Evolutionary conservation across 2,113 vertebrate genomes (phyloP).

Genomic region (Chionodraco myersi): DNA sequence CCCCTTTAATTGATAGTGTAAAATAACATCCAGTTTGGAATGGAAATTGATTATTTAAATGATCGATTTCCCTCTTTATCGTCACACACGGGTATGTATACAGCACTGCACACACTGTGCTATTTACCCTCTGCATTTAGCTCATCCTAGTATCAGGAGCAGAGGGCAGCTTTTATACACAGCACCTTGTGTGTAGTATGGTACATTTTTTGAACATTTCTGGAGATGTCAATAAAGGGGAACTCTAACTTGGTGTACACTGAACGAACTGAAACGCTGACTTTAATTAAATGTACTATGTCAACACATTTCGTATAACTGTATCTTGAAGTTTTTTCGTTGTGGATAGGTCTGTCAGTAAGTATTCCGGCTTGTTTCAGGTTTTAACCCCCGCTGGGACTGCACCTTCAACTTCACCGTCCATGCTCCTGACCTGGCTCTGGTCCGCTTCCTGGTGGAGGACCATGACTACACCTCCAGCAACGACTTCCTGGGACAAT

Average conservation of each 20-base stretch:
- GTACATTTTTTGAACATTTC: neutral
- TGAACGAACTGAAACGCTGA: too few species aligned
- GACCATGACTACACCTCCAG: conserved; percentile 91
- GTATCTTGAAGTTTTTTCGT: too few species aligned
- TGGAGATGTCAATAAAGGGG: neutral
- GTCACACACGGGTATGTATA: too few species aligned
- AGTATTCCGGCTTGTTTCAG: conserved; percentile 68
- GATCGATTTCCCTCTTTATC: too few species aligned
- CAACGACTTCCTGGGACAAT: conserved; percentile 96
- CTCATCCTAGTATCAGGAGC: too few species aligned
- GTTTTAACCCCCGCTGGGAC: conserved; percentile 94
- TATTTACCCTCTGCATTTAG: too few species aligned
- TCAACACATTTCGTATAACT: too few species aligned
- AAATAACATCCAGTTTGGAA: neutral
- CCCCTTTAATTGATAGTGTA: neutral
- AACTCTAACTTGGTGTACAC: too few species aligned
- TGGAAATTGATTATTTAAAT: neutral
- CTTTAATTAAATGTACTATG: too few species aligned
- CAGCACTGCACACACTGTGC: too few species aligned
- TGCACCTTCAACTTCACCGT: conserved; percentile 88
- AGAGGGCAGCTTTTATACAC: too few species aligned
- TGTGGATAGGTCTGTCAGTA: neutral
- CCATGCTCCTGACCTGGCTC: conserved; percentile 88
- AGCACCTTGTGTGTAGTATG: too few species aligned
- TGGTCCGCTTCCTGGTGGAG: conserved; percentile 94